Evolutionary conservation across 2,888 invertebrate species (phyloP).

Genomic region (Drosophila suboccidentalis): DNA sequence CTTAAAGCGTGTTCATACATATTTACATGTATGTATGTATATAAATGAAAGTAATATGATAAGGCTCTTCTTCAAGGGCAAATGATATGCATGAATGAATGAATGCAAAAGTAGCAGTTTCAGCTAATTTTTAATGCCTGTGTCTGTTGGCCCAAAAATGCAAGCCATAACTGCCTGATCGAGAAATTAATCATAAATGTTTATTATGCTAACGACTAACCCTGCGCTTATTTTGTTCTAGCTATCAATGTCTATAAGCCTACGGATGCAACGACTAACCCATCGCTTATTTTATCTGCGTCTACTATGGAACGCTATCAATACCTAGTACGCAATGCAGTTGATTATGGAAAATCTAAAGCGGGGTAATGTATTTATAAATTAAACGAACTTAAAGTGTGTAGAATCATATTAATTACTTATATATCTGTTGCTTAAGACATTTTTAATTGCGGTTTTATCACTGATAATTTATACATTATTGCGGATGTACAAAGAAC

Average conservation of each 20-base stretch:
- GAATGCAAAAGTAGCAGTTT: slow-evolving; percentile 2
- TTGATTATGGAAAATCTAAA: slow-evolving; percentile 92
- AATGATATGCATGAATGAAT: background rate
- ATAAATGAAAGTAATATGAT: slow-evolving; percentile 13
- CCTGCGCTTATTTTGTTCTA: slow-evolving; percentile 83
- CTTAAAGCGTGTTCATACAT: slow-evolving; percentile 29
- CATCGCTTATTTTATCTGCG: slow-evolving; percentile 97
- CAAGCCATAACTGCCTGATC: background rate
- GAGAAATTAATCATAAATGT: background rate
- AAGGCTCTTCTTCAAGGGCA: slow-evolving; percentile 5
- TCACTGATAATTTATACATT: no score
- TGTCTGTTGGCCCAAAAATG: background rate
- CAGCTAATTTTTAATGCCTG: background rate
- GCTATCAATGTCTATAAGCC: slow-evolving; percentile 99
- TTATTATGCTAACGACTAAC: slow-evolving; percentile 9
- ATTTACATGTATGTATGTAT: background rate
- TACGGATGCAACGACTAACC: slow-evolving; percentile 99
- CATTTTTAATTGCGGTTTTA: no score
- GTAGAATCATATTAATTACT: no score
- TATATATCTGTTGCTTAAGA: no score
- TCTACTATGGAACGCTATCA: slow-evolving; percentile 97
- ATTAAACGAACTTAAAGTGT: no score
- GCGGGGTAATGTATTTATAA: slow-evolving; percentile 87
- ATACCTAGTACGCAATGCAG: slow-evolving; percentile 95
- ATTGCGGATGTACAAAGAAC: no score